A percentile compares a stretch with the other conserved stretches of the same genome.
Evolutionary conservation across 1,140 invertebrate genomes (phyloP).

Genomic region (Potamilus streckersoni): DNA sequence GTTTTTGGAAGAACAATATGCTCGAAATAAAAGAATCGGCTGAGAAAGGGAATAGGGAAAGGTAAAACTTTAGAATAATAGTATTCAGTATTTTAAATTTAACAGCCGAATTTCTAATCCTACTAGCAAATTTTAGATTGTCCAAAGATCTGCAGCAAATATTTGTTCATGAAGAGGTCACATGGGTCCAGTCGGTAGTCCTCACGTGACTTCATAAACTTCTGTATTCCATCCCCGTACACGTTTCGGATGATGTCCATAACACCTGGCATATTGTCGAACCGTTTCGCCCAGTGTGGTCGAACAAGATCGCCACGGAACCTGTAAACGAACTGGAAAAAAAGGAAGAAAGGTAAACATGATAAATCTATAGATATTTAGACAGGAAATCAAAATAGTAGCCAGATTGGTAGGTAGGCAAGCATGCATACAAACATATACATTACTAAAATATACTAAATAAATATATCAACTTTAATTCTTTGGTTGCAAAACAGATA

Average conservation of each 20-base stretch:
- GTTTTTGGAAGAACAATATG: too few relatives aligned
- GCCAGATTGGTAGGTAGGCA: too few relatives aligned
- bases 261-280: conserved; percentile 38
- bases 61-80: too few relatives aligned
- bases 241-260: conserved; percentile 26
- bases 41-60: too few relatives aligned
- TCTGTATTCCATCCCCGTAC: conserved; percentile 24
- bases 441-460: too few relatives aligned
- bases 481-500: too few relatives aligned
- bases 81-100: too few relatives aligned
- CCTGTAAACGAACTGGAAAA: conserved; percentile 31
- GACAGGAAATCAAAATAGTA: too few relatives aligned
- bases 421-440: too few relatives aligned
- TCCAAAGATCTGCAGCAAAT: conserved; percentile 34
- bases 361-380: too few relatives aligned
- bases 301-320: conserved; percentile 30
- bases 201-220: conserved; percentile 20
- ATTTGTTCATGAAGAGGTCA: conserved; percentile 43
- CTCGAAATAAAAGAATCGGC: too few relatives aligned
- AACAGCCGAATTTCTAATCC: background rate
- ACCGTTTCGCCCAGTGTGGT: conserved; percentile 40
- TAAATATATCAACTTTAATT: too few relatives aligned
- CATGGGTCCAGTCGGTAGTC: conserved; percentile 28
- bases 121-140: conserved; percentile 16
- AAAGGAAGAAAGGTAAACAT: background rate